Conservation (phyloP, 2,113 vertebrate species). For the Oceanodroma tethys region DNA sequence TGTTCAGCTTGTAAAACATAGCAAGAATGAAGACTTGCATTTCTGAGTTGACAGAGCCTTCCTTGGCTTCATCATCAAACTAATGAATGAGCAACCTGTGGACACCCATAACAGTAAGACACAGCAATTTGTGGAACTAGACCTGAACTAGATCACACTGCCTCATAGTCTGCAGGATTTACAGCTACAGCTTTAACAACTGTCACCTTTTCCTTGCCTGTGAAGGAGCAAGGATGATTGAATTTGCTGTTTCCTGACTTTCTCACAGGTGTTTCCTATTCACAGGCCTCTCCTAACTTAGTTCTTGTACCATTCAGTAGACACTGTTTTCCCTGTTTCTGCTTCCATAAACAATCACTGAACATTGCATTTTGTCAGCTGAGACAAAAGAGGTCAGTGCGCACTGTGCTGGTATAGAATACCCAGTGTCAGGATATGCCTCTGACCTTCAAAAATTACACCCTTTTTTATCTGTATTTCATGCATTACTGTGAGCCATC, state of each 20-base stretch:
- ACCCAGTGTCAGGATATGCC: background rate
- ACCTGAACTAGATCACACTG: background rate
- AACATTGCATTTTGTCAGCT: background rate
- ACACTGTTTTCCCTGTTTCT: background rate
- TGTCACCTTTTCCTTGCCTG: background rate
- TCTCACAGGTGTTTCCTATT: conserved; percentile 9
- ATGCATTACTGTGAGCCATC: background rate
- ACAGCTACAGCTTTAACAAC: background rate
- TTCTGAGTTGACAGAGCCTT: background rate
- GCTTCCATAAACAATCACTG: background rate
- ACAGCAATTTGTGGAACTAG: background rate
- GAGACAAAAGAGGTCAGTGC: background rate
- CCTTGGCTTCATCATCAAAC: background rate
- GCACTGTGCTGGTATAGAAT: fast-evolving
- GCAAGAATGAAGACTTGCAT: background rate
- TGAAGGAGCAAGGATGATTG: background rate
- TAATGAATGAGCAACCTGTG: background rate
- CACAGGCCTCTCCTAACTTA: background rate
- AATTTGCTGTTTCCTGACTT: background rate
- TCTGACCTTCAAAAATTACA: background rate
- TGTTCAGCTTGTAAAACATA: background rate
- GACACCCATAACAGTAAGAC: background rate
- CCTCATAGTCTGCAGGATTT: background rate
- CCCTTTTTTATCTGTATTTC: background rate
- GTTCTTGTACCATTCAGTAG: background rate